Evolutionary conservation across 2,888 invertebrate genomes (phyloP), one percentile per base, ranked within the genome.

Genomic region (Agrochola circellaris): DNA sequence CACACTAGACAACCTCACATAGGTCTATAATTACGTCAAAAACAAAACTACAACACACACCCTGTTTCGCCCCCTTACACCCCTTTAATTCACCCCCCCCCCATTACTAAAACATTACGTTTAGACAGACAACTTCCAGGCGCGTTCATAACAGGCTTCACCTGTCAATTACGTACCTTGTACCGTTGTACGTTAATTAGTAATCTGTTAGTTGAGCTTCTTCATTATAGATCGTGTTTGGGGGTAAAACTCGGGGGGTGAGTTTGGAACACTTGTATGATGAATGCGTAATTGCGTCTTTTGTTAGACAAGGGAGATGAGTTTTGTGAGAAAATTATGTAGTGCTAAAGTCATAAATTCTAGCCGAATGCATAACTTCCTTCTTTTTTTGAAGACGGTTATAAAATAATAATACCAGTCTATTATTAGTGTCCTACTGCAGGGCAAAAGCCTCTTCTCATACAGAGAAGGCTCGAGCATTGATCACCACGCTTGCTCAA

Each of bases 111-210:
- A 84, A 73, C 70, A 84, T 76, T 81, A 73, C 73, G 34, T 68
- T 83, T 73, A 84, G 62, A 81, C 73, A 81, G 83, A 62, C 56
- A 78, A 80, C 67, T 71, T 83, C 65, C 75, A 60, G 54, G 54
- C 58, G 56, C 68, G 84, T 62, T 66, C 64, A 62, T 85, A 83
- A 85, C 80, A 74, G 71, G 81, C 75, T 66, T 83, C 86, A 76
- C 77, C 75, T 85, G 87, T 83, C 87, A 87, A 87, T 87, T 87
- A 87, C 26, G n/a, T 26, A 45, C 42, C 48, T 23, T 74, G 77
- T 73, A 48, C 69, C 38, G 38, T 23, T 74, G 77, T 73, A 54
- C 69, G 64, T 85, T 79, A 87, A 87, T 87, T 83, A 87, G 79
- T 81, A 83, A 85, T 85, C 77, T 77, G 78, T 87, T 82, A 77